phyloP scores from a whole-genome alignment of 1,140 invertebrate species.

The Panulirus ornatus region DNA sequence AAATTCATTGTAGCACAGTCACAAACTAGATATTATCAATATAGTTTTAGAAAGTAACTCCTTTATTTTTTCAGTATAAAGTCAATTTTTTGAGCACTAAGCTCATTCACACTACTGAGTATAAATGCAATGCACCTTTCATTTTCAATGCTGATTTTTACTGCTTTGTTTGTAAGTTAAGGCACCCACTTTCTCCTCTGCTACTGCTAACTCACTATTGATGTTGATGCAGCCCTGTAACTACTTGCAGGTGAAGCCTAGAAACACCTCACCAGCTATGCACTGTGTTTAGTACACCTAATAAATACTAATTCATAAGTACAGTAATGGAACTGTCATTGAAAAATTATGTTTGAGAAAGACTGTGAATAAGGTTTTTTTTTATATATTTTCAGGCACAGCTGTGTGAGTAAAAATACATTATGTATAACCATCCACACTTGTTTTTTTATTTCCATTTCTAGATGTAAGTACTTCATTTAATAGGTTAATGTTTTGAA shows the following conservation, averaged over 20 bases:
- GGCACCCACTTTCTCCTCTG: background rate
- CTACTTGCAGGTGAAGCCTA: too few species aligned
- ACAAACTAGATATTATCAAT: background rate
- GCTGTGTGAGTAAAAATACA: conserved; percentile 45
- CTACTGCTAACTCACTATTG: background rate
- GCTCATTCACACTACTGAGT: conserved; percentile 40
- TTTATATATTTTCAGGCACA: conserved; percentile 61
- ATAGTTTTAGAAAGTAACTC: background rate
- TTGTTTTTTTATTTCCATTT: conserved; percentile 6
- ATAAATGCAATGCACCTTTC: conserved; percentile 48
- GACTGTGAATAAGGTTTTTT: conserved; percentile 49
- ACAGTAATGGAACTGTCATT: conserved; percentile 18
- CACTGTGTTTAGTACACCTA: conserved; percentile 11
- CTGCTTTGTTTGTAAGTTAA: background rate
- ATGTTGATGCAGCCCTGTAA: background rate
- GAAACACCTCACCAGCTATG: conserved; percentile 9
- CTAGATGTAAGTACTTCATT: too few species aligned
- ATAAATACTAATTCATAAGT: conserved; percentile 20
- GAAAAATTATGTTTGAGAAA: background rate
- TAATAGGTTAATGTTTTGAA: too few species aligned
- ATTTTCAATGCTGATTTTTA: conserved; percentile 18
- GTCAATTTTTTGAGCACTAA: conserved; percentile 35
- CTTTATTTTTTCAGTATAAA: background rate
- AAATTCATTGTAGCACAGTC: background rate
- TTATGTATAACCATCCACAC: background rate